Base-by-base conservation (phyloP, 2,797 vertebrate species). In the Iguana delicatissima region DNA sequence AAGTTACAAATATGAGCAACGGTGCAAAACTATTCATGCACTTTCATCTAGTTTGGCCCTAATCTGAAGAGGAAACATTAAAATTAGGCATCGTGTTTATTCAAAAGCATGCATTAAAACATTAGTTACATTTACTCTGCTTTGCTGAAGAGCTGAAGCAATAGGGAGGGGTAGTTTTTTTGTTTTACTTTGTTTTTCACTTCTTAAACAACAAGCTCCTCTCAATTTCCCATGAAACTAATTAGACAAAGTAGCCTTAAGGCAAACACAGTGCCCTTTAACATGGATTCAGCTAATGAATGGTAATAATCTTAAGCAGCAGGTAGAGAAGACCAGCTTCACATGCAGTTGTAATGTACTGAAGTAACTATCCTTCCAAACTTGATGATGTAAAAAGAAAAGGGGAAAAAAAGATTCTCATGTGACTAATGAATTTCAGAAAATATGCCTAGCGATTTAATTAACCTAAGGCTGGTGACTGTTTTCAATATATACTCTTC, bases 241-340 rank as follows among this genome's bases (percentile, higher is more conserved):
- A 92, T 74, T 89, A 91, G 80, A 84, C 0, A 0, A 90, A 94
- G 57, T 82, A 90, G 62, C 89, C 93, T 93, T 0, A 0, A 83
- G 95, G 88, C 67, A 92, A 82, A 93, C 93, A 86, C 9, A 0
- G 13, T 5, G 89, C 35, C 86, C 92, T 93, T 89, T 85, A 86
- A 92, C 94, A 92, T 50, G 73, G 2, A 91, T 50, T 83, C 77
- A 91, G 87, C 85, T 94, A 92, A 93, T 69, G 80, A 95, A 93
- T 14, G 67, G 64, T 59, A 92, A 93, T 93, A 67, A 92, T 80
- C 84, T 87, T 42, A 87, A 0, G 91, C 46, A 83, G 67, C 77
- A 69, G 18, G 67, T 92, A 64, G 12, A 52, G 77, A 95, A 91
- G 87, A 91, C 88, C 84, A 86, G 90, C 84, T 89, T 90, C 88